phyloP scores from a whole-genome alignment of 2,797 vertebrate species.

The Yasuhikotakia modesta region DNA sequence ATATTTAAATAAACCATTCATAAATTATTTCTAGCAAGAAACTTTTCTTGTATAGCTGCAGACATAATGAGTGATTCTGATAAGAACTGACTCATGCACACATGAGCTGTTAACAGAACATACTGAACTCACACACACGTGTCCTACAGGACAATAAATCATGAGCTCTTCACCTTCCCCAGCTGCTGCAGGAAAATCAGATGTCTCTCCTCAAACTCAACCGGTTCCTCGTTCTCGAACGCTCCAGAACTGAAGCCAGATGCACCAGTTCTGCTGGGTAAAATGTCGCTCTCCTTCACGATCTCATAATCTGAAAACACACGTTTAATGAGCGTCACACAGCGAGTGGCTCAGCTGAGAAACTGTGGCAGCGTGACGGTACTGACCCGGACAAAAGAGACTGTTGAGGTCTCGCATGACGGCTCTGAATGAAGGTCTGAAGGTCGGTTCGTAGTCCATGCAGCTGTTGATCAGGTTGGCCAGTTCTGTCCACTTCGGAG shows the following conservation, averaged over 20 bases:
- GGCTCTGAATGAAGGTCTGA: conserved; percentile 91
- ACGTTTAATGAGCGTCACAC: neutral
- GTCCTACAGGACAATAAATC: neutral
- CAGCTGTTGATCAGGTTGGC: conserved; percentile 96
- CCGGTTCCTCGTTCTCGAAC: conserved; percentile 86
- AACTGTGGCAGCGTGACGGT: neutral
- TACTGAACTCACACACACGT: too few species aligned
- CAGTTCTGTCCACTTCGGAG: conserved; percentile 96
- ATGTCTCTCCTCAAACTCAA: conserved; percentile 95
- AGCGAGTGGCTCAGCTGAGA: neutral
- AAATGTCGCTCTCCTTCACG: conserved; percentile 91
- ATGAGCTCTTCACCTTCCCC: conserved; percentile 84
- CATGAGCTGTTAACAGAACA: too few species aligned
- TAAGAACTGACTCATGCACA: too few species aligned
- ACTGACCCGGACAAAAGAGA: conserved; percentile 93
- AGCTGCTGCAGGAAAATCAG: conserved; percentile 96
- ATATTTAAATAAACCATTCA: too few species aligned
- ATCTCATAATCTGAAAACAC: conserved; percentile 89
- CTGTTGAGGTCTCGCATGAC: conserved; percentile 95
- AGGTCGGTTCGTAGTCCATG: conserved; percentile 96
- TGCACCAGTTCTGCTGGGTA: conserved; percentile 83
- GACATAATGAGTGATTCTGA: too few species aligned
- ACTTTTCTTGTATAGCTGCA: too few species aligned
- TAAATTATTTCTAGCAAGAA: too few species aligned
- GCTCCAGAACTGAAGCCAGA: conserved; percentile 83